Evolutionary conservation across 2,113 vertebrate species (phyloP), one percentile per base, ranked within the genome.

Genomic region (Psittacula cyanocephala): DNA sequence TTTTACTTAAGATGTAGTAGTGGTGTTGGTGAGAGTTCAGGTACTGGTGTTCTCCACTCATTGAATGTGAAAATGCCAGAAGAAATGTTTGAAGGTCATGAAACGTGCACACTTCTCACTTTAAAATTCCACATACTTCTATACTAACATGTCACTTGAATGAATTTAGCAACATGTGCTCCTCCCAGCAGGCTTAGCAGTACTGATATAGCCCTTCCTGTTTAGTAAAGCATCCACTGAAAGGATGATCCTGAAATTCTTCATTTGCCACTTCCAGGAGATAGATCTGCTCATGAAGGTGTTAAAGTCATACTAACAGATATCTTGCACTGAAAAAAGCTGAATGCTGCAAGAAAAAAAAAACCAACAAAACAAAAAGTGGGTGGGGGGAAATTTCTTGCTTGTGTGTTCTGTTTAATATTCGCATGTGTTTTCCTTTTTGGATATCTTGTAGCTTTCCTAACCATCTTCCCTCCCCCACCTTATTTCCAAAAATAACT

Each of bases 401-500:
- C 43, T 77, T 23, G 23, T 69, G 22, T 92, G 37, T 81, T 93
- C 69, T 92, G 52, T 71, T 81, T 93, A 64, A 62, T 72, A 35
- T 79, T 93, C 59, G 92, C 10, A 8, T 76, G 17, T 86, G 67
- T 67, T 95, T 88, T 88, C 78, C 69, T 81, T 91, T 80, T 86
- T 84, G 57, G 62, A 14, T 92, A 79, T 92, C 83, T 88, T 92
- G 23, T 65, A 76, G 65, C 74, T 95, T 91, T 92, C 69, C 74
- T 94, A 93, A 81, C 50, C 27, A 25, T 79, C 67, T 91, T 95
- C 80, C 81, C 86, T 96, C 95, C 93, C 86, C 92, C 83, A 92
- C 74, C 46, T 60, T 87, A 63, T 44, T 94, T 95, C 91, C 74
- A 80, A 92, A 96, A 95, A 89, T 95, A 94, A 77, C 86, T 92